Evolutionary conservation across 2,113 vertebrate genomes (phyloP), one percentile per base, ranked within the genome.

Genomic region (Neogale vison): DNA sequence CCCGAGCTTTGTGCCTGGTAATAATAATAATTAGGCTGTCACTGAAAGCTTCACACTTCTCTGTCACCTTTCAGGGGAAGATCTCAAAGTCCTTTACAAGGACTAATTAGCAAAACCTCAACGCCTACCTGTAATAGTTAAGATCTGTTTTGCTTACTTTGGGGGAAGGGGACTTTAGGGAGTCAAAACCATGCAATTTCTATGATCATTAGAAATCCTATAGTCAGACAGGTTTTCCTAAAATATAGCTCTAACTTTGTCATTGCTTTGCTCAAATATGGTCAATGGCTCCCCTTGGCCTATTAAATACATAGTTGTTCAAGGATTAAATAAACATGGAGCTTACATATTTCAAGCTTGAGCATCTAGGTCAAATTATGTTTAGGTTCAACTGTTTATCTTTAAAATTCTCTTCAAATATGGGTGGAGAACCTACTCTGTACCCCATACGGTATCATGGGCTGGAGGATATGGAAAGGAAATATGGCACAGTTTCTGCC

Each of bases 1-100:
- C 79, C 93, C 76, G 85, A 97, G 95, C 96, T 97, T 95, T 93
- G 67, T 97, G 85, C 82, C 88, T 82, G 59, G 77, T 97, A 97
- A 98, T 98, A 97, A 98, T 92, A 98, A 97, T 97, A 97, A 98
- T 98, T 97, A 98, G 84, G 71, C 95, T 97, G 98, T 96, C 97
- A 96, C 83, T 15, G 71, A 85, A 90, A 94, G 80, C 87, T 92
- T 96, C 96, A 93, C 61, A 84, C 74, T n/a, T 91, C 3, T 72
- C 74, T 93, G 87, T 97, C 95, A 97, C 92, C 90, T 96, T 98
- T 97, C 74, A 96, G 79, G 81, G 88, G 42, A 96, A 91, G 96
- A 81, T 96, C 92, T 93, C 96, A 59, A 95, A 96, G 83, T n/a
- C 97, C 55, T 90, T 92, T 85, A 59, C 34, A 96, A 74, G 93